phyloP scores from a whole-genome alignment of 23 tunicate species.

The Trididemnum clinides region DNA sequence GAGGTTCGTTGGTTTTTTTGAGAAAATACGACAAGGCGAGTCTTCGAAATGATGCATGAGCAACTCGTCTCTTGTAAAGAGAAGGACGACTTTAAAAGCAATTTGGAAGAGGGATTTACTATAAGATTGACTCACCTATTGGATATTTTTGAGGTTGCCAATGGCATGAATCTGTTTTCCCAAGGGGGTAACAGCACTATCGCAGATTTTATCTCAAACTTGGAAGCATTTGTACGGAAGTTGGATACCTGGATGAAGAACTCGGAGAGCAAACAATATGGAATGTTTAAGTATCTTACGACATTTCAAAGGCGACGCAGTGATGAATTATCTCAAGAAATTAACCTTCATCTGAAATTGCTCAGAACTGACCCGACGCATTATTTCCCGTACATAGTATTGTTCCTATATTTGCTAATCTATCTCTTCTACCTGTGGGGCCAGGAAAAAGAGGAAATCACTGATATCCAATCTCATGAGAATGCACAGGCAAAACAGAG shows the following conservation, averaged over 20 bases:
- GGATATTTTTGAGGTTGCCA: constrained; percentile 42
- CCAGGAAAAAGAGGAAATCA: too few species aligned
- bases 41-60: too few species aligned
- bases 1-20: too few species aligned
- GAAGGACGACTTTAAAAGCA: background rate
- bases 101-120: background rate
- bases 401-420: too few species aligned
- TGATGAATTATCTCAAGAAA: background rate
- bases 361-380: background rate
- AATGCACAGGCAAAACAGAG: too few species aligned
- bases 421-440: too few species aligned
- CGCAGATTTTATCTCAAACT: background rate
- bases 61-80: background rate
- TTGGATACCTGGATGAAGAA: background rate
- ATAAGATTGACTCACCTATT: constrained; percentile 46
- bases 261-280: background rate
- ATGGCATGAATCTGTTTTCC: constrained; percentile 30
- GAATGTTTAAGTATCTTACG: background rate
- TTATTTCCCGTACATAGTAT: background rate
- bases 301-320: background rate
- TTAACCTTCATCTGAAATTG: background rate
- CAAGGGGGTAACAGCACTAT: constrained; percentile 28
- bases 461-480: too few species aligned
- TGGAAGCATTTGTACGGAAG: background rate
- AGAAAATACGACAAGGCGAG: too few species aligned